A percentile compares a stretch with the other conserved stretches of the same genome.
Evolutionary conservation across 2,888 invertebrate genomes (phyloP).

Genomic region (Dolichomitus sp.): DNA sequence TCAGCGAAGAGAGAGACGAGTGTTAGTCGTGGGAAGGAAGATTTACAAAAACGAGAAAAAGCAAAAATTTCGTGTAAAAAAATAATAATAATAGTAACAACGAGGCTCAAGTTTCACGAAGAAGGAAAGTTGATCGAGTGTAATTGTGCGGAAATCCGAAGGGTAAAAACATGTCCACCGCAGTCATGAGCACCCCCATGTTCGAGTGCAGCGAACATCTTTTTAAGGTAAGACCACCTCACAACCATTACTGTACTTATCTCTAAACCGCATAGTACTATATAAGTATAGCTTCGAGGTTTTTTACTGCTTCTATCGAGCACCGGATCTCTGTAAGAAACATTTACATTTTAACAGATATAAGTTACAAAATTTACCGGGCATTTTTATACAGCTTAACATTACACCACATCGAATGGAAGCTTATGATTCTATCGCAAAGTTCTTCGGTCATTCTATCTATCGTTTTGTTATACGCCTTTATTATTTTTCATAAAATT

Average conservation of each 20-base stretch:
- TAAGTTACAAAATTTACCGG: too few species aligned
- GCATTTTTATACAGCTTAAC: too few species aligned
- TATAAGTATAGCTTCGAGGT: too few species aligned
- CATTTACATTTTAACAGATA: too few species aligned
- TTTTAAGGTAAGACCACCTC: constrained; percentile 89
- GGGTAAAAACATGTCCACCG: constrained; percentile 90
- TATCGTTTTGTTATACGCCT: too few species aligned
- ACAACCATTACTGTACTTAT: not conserved
- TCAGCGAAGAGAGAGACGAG: not conserved
- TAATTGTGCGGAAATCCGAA: constrained; percentile 55
- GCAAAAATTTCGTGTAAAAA: not conserved
- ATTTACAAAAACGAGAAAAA: not conserved
- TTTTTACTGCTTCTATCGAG: too few species aligned
- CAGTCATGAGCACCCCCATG: constrained; percentile 92
- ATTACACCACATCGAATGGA: too few species aligned
- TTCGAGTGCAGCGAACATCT: constrained; percentile 92
- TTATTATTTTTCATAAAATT: too few species aligned
- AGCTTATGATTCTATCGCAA: too few species aligned
- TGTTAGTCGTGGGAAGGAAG: not conserved
- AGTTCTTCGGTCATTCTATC: too few species aligned
- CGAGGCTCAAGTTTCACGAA: constrained; percentile 41
- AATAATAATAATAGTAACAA: too few species aligned
- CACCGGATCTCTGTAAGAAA: too few species aligned
- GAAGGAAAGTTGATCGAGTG: constrained; percentile 58
- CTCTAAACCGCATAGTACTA: not conserved